These are phyloP conservation scores for Aphelocoma coerulescens DNA, from an alignment of 2,113 vertebrate genomes.

Conservation along the genomic window DNA sequence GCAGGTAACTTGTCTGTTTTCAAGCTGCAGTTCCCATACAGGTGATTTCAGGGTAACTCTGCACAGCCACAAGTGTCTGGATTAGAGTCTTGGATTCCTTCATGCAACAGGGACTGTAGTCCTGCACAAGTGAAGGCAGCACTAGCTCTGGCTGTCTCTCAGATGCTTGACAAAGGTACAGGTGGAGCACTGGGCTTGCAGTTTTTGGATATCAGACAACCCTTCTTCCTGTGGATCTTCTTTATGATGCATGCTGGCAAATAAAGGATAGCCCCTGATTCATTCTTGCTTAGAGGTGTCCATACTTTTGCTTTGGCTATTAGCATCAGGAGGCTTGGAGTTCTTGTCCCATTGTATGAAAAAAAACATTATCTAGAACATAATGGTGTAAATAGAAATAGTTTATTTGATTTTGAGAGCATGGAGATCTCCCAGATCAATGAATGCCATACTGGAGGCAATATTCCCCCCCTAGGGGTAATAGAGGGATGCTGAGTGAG, in stretches of 20 bases:
- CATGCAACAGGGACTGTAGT: background rate
- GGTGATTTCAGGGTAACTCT: background rate
- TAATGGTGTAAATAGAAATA: background rate
- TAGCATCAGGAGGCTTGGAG: background rate
- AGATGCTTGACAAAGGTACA: background rate
- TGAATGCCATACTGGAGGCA: background rate
- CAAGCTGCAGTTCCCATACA: background rate
- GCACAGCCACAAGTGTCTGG: background rate
- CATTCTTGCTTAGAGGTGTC: background rate
- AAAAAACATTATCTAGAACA: background rate
- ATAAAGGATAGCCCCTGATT: background rate
- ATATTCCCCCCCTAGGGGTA: background rate
- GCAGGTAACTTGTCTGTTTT: background rate
- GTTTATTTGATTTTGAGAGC: background rate
- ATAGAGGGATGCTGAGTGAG: background rate
- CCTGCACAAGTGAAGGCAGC: background rate
- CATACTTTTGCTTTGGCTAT: background rate
- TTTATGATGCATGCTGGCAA: accelerated
- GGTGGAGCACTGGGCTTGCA: background rate
- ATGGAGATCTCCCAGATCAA: background rate
- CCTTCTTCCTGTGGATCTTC: background rate
- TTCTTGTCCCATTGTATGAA: background rate
- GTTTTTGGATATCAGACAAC: background rate
- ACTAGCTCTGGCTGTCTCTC: background rate
- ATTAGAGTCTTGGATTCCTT: background rate